phyloP scores from a whole-genome alignment of 1,140 invertebrate species.

The Zaprionus ghesquierei region DNA sequence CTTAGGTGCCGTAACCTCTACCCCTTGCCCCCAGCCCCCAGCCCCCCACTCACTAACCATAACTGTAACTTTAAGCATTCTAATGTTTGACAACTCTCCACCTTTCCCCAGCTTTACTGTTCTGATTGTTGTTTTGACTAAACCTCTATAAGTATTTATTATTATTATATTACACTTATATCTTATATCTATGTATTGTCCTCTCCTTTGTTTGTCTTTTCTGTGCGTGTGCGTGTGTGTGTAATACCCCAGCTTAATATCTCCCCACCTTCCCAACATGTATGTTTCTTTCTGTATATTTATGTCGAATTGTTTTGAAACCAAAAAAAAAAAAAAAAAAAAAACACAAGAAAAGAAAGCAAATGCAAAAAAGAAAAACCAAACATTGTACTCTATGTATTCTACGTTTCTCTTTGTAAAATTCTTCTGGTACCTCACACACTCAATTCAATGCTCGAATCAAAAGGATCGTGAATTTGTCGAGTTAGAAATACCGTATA shows the following conservation, averaged over 20 bases:
- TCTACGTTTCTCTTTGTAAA: conserved; percentile 79
- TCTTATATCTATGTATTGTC: conserved; percentile 38
- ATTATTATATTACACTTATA: conserved; percentile 21
- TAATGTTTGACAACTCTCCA: conserved; percentile 47
- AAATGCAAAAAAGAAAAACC: conserved; percentile 29
- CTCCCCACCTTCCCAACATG: neutral
- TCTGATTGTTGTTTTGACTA: conserved; percentile 52
- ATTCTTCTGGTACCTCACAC: conserved; percentile 73
- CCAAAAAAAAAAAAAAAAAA: neutral
- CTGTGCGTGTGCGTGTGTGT: conserved; percentile 43
- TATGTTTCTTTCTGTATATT: conserved; percentile 51
- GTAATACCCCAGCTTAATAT: conserved; percentile 35
- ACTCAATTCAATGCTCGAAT: conserved; percentile 52
- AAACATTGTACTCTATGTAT: conserved; percentile 76
- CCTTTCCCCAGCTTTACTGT: conserved; percentile 35
- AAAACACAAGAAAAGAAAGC: conserved; percentile 19
- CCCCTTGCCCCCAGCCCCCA: neutral
- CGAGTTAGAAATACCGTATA: conserved; percentile 96
- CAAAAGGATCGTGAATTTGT: conserved; percentile 97
- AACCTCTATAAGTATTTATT: conserved; percentile 48
- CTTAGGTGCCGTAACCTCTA: conserved; percentile 54
- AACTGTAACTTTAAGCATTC: conserved; percentile 57
- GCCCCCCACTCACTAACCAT: neutral
- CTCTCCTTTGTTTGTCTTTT: conserved; percentile 48
- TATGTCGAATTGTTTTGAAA: conserved; percentile 51